Base-by-base conservation (phyloP, 37 sponge, comb jelly and placozoan species). In the Tethya wilhelma region DNA sequence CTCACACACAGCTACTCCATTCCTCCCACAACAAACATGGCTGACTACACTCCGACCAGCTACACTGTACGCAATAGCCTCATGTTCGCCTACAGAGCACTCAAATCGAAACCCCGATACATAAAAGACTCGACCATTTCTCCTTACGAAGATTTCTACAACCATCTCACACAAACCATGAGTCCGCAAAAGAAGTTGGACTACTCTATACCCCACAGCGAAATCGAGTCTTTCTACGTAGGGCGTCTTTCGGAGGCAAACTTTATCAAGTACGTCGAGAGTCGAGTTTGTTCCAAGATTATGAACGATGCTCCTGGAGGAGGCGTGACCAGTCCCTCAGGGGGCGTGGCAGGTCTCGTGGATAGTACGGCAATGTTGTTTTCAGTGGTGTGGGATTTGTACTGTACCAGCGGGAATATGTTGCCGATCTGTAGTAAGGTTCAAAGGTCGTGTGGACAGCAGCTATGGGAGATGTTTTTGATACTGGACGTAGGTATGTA, bases 391-490 rank as follows among this genome's bases (percentile, higher is more conserved):
- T 84, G 84, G 84, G 84, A 84, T 6, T 33, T 74, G 40, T 19
- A 65, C 38, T 67, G 32, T 41, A 26, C 59, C n/a, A 57, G 19
- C 59, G 37, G 39, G n/a, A 46, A 20, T 1, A 34, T 12, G 22
- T 7, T 8, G 17, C 22, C 29, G 44, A 5, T 66, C 44, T 44
- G 41, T 23, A 2, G n/a, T 3, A 71, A 60, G 49, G 8, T 72
- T 0, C 82, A 64, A 43, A 9, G 42, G 66, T 17, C 55, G 25
- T 78, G 78, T 36, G 59, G 77, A 43, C 58, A 2, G 28, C 66
- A 69, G 39, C 80, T 87, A 1, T 87, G 88, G 88, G 82, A 74
- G 42, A 75, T 87, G 40, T 87, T 87, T 55, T 43, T 74, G 34
- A 59, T 36, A 20, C 64, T 87, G 71, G 88, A 87, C 39, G 38